Conservation (phyloP, 2,113 vertebrate genomes). For the Cyanocitta stelleri region DNA sequence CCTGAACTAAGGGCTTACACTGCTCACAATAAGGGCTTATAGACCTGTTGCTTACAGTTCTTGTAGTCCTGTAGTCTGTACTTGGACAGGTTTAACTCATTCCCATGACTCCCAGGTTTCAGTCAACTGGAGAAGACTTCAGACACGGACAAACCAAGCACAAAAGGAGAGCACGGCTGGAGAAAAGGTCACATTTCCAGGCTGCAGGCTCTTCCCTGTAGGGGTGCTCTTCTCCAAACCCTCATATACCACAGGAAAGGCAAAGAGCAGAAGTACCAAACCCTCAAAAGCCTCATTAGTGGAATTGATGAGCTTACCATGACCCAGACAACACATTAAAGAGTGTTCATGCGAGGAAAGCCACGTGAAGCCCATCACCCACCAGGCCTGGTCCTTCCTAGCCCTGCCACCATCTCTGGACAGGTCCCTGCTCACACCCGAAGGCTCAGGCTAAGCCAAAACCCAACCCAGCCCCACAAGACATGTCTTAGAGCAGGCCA, state of each 20-base stretch:
- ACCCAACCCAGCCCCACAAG: not conserved
- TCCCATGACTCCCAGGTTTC: not conserved
- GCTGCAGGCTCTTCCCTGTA: not conserved
- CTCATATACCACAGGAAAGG: not conserved
- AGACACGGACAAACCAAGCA: accelerated
- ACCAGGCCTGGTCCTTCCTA: not conserved
- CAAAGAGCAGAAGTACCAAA: not conserved
- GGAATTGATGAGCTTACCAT: not conserved
- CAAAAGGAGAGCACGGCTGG: not conserved
- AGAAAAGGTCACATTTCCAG: not conserved
- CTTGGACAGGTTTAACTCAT: accelerated
- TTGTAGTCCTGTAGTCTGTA: accelerated
- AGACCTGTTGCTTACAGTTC: not conserved
- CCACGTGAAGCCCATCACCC: accelerated
- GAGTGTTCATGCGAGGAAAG: accelerated
- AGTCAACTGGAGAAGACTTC: not conserved
- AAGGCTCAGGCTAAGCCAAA: not conserved
- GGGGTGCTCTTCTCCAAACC: not conserved
- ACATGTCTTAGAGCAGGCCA: accelerated
- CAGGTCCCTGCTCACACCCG: not conserved
- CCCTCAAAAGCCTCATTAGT: not conserved
- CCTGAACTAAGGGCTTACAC: not conserved
- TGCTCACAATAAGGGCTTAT: not conserved
- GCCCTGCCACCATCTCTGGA: not conserved
- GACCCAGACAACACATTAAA: not conserved